These are phyloP conservation scores for Lepus timidus DNA, from an alignment of 2,113 vertebrate species.

Conservation along the genomic window DNA sequence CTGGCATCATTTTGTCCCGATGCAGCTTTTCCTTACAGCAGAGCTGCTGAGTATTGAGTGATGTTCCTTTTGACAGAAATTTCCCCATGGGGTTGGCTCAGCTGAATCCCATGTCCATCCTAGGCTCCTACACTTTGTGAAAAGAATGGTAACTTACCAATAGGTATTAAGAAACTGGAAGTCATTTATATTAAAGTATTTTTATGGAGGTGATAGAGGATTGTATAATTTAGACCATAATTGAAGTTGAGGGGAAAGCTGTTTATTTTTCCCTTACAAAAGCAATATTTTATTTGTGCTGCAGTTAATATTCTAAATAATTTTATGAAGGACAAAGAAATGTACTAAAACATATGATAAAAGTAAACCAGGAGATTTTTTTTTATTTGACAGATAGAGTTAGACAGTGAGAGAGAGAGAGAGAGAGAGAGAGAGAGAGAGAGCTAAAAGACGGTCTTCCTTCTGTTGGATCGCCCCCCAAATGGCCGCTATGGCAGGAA, in stretches of 20 bases:
- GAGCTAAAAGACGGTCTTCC: too few species aligned
- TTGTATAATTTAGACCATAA: not conserved
- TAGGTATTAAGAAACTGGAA: not conserved
- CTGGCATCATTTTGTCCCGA: not conserved
- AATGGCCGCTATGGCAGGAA: too few species aligned
- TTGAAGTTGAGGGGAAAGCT: slow-evolving; percentile 32
- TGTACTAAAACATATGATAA: slow-evolving; percentile 4
- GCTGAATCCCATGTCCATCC: not conserved
- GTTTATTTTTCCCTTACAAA: slow-evolving; percentile 15
- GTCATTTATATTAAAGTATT: not conserved
- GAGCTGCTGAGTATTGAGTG: not conserved
- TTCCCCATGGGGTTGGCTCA: not conserved
- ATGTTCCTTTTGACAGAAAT: not conserved
- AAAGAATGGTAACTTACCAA: slow-evolving; percentile 8
- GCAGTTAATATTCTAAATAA: not conserved
- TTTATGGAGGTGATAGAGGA: slow-evolving; percentile 2
- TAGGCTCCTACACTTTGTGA: not conserved
- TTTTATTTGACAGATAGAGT: not conserved
- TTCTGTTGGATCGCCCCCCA: too few species aligned
- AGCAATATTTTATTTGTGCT: not conserved
- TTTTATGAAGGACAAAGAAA: not conserved
- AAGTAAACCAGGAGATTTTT: slow-evolving; percentile 29
- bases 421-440: too few species aligned
- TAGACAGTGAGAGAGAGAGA: too few species aligned
- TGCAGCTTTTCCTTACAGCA: not conserved